A percentile compares a stretch with the other conserved stretches of the same genome.
phyloP scores from a whole-genome alignment of 2,888 invertebrate genomes.

The Athripsodes cinereus region DNA sequence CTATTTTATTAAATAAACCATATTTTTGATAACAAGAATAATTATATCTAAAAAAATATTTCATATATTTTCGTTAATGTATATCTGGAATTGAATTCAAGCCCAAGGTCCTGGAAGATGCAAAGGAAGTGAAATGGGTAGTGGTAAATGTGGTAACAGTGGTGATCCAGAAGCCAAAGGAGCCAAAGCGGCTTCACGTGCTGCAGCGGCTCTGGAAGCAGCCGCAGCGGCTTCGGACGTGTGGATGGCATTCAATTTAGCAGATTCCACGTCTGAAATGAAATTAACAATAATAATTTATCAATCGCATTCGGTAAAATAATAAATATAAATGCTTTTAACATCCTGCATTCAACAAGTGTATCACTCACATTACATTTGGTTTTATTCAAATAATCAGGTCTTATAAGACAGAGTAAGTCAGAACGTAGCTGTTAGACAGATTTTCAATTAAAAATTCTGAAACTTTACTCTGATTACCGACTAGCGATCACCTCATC shows the following conservation, averaged over 20 bases:
- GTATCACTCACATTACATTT: too few relatives aligned
- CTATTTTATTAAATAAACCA: too few relatives aligned
- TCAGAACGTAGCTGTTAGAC: too few relatives aligned
- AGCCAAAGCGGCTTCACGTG: constrained; percentile 23
- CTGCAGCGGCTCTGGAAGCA: constrained; percentile 22
- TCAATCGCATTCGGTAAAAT: too few relatives aligned
- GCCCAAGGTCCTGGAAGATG: constrained; percentile 12
- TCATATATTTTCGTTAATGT: neutral
- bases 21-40: neutral
- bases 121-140: constrained; percentile 5
- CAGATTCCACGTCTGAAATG: constrained; percentile 23
- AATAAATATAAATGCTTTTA: too few relatives aligned
- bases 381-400: too few relatives aligned
- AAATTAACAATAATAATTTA: too few relatives aligned
- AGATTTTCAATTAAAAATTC: too few relatives aligned
- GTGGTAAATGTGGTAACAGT: constrained; percentile 5
- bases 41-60: neutral
- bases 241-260: constrained; percentile 23
- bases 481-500: too few relatives aligned
- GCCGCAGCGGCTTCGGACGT: constrained; percentile 23
- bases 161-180: constrained; percentile 14
- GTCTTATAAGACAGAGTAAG: too few relatives aligned
- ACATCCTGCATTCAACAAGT: too few relatives aligned
- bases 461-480: too few relatives aligned
- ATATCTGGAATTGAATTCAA: neutral